These are phyloP conservation scores for Sitta europaea DNA, from an alignment of 2,113 vertebrate species.

Conservation along the genomic window DNA sequence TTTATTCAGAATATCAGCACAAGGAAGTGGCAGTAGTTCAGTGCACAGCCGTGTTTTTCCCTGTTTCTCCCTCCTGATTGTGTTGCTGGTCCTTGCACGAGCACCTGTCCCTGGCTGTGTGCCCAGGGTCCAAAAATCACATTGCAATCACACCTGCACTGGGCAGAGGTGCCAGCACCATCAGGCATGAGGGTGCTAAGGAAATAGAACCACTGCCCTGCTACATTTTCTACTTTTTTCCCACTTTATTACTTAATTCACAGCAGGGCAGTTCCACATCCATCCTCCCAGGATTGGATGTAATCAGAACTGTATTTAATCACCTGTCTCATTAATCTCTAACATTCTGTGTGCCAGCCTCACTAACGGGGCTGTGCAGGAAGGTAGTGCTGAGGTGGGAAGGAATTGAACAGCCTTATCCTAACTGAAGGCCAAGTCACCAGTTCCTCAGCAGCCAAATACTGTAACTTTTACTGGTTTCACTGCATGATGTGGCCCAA, in stretches of 20 bases:
- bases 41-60: background rate
- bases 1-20: background rate
- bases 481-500: background rate
- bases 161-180: accelerated
- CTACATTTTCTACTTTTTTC: background rate
- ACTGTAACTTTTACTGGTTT: background rate
- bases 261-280: background rate
- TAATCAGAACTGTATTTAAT: constrained; percentile 5
- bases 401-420: background rate
- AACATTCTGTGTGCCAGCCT: background rate
- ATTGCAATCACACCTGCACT: background rate
- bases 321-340: constrained; percentile 14
- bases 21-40: background rate
- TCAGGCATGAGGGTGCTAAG: background rate
- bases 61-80: background rate
- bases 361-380: accelerated
- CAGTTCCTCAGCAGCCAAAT: background rate
- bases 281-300: background rate
- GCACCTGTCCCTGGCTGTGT: background rate
- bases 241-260: background rate
- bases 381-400: background rate
- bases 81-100: accelerated
- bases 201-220: background rate
- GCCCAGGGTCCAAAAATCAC: background rate
- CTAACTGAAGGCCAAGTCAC: background rate